These are phyloP conservation scores for Drosophila histrio DNA, from an alignment of 2,888 invertebrate genomes.

Conservation along the genomic window DNA sequence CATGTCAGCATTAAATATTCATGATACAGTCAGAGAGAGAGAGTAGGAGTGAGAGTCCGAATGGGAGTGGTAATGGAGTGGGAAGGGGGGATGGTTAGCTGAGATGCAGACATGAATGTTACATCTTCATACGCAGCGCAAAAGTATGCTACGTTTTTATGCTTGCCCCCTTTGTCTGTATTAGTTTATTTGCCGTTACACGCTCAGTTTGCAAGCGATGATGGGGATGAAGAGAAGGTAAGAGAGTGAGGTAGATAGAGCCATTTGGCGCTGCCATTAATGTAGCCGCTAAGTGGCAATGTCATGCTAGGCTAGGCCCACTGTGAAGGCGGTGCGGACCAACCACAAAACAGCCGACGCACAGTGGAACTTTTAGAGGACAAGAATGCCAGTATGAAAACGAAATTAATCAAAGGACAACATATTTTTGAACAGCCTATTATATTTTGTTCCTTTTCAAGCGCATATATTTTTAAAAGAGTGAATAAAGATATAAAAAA, in stretches of 20 bases:
- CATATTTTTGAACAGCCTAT: too few species aligned
- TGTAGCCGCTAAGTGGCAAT: conserved; percentile 79
- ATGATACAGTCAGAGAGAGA: conserved; percentile 54
- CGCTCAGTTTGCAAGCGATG: conserved; percentile 63
- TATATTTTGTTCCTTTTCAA: too few species aligned
- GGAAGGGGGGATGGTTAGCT: neutral
- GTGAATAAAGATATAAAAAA: too few species aligned
- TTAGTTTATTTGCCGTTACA: conserved; percentile 78
- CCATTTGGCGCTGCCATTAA: conserved; percentile 77
- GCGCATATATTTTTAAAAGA: too few species aligned
- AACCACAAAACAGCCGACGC: conserved; percentile 58
- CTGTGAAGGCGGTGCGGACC: conserved; percentile 16
- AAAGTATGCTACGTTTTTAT: conserved; percentile 65
- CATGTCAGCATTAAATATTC: conserved; percentile 79
- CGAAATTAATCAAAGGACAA: too few species aligned
- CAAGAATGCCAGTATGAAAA: too few species aligned
- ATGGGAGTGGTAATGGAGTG: neutral
- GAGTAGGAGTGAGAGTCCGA: neutral
- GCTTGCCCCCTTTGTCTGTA: conserved; percentile 50
- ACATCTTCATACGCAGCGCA: conserved; percentile 68
- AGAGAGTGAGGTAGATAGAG: conserved; percentile 9
- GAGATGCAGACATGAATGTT: conserved; percentile 40
- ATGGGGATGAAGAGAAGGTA: neutral
- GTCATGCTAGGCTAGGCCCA: conserved; percentile 74
- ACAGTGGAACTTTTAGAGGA: too few species aligned